These are phyloP conservation scores for Meda fulgida DNA, from an alignment of 2,797 vertebrate genomes.

Conservation along the genomic window DNA sequence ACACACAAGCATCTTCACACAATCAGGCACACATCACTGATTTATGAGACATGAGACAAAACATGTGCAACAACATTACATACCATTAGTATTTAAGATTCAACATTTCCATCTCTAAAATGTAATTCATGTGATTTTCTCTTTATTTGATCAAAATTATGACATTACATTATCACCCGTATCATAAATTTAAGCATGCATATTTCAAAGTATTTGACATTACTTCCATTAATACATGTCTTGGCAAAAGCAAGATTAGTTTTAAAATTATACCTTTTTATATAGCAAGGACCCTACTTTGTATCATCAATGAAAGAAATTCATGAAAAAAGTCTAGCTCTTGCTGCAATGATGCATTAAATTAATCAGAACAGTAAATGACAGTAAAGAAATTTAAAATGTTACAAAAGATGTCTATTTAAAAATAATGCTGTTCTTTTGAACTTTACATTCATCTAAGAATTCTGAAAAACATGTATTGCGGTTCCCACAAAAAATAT, in stretches of 20 bases:
- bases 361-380: not conserved
- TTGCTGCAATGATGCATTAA: not conserved
- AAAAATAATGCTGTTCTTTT: not conserved
- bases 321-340: not conserved
- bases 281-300: not conserved
- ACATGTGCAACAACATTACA: not conserved
- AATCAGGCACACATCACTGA: not conserved
- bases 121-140: not conserved
- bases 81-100: not conserved
- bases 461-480: not conserved
- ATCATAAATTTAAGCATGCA: not conserved
- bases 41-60: not conserved
- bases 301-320: not conserved
- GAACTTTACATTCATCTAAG: not conserved
- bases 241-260: not conserved
- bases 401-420: not conserved
- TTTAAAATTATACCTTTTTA: not conserved
- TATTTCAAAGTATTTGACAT: not conserved
- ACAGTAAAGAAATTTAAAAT: not conserved
- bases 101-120: not conserved
- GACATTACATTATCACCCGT: not conserved
- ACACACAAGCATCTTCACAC: not conserved
- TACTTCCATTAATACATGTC: not conserved
- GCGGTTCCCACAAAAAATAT: not conserved
- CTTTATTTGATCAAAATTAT: not conserved